phyloP scores from a whole-genome alignment of 2,797 vertebrate genomes.

The Octomys mimax region DNA sequence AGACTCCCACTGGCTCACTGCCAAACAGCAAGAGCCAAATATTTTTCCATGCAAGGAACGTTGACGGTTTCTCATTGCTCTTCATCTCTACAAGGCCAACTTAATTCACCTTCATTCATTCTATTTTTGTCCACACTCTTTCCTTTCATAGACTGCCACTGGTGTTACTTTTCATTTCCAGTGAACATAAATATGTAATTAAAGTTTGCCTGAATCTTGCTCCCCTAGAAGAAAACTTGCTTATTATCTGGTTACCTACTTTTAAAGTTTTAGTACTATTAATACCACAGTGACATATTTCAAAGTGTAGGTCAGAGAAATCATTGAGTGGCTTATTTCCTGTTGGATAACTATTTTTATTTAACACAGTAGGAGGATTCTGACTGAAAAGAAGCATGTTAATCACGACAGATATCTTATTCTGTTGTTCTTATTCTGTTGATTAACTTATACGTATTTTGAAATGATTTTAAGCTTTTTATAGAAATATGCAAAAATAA shows the following conservation, averaged over 20 bases:
- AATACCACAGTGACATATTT: slow-evolving; percentile 58
- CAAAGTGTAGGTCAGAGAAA: slow-evolving; percentile 38
- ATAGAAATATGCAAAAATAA: background rate
- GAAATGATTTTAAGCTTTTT: slow-evolving; percentile 53
- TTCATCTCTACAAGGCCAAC: background rate
- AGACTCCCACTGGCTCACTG: background rate
- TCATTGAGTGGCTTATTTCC: background rate
- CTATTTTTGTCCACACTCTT: background rate
- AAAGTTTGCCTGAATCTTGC: background rate
- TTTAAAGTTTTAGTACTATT: slow-evolving; percentile 35
- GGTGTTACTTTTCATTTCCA: slow-evolving; percentile 32
- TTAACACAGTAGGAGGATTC: slow-evolving; percentile 22
- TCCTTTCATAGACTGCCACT: background rate
- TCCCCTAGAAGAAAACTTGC: background rate
- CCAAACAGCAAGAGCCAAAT: background rate
- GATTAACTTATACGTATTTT: slow-evolving; percentile 45
- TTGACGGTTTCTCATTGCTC: background rate
- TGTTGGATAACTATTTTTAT: slow-evolving; percentile 21
- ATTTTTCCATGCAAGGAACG: background rate
- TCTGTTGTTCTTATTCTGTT: slow-evolving; percentile 4
- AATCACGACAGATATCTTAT: slow-evolving; percentile 11
- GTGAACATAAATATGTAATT: background rate
- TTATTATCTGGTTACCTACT: background rate
- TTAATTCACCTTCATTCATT: background rate
- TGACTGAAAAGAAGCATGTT: background rate